Percentiles rank a stretch among this genome's conserved stretches.
phyloP scores from a whole-genome alignment of 2,888 invertebrate genomes.

The Drosophila longiperda region DNA sequence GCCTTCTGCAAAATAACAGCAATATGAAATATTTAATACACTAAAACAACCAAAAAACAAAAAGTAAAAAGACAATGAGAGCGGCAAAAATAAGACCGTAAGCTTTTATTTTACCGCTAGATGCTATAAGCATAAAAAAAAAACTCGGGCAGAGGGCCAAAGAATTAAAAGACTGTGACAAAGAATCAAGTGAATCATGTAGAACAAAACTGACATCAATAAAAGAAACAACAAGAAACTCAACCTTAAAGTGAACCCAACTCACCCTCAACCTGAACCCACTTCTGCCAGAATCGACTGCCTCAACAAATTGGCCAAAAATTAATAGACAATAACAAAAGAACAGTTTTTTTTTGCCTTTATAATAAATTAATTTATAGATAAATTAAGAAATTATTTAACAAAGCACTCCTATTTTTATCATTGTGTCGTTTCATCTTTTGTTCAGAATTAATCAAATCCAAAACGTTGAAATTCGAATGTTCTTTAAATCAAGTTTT shows the following conservation, averaged over 20 bases:
- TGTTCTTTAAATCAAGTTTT: constrained; percentile 15
- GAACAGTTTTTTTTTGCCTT: neutral
- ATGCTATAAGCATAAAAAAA: constrained; percentile 30
- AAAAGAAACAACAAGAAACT: constrained; percentile 14
- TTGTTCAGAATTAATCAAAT: constrained; percentile 20
- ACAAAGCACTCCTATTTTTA: constrained; percentile 12
- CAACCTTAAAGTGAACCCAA: neutral
- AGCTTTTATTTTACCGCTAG: constrained; percentile 52
- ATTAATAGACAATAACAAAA: constrained; percentile 14
- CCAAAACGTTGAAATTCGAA: constrained; percentile 21
- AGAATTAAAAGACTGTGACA: constrained; percentile 26
- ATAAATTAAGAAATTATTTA: constrained; percentile 27
- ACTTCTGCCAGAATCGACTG: constrained; percentile 15
- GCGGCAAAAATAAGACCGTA: constrained; percentile 23
- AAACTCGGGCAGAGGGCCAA: constrained; percentile 51
- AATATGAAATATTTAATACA: constrained; percentile 11
- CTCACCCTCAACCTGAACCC: constrained; percentile 1
- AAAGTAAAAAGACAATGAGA: constrained; percentile 1
- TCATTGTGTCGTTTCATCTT: constrained; percentile 23
- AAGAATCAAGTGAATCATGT: constrained; percentile 48
- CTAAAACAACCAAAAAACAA: neutral
- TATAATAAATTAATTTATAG: too few relatives aligned
- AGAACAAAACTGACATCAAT: constrained; percentile 29
- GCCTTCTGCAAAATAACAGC: constrained; percentile 28
- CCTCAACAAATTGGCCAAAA: constrained; percentile 41